Conservation (phyloP, 2,797 vertebrate genomes). For the Rhadinocentrus ornatus region DNA sequence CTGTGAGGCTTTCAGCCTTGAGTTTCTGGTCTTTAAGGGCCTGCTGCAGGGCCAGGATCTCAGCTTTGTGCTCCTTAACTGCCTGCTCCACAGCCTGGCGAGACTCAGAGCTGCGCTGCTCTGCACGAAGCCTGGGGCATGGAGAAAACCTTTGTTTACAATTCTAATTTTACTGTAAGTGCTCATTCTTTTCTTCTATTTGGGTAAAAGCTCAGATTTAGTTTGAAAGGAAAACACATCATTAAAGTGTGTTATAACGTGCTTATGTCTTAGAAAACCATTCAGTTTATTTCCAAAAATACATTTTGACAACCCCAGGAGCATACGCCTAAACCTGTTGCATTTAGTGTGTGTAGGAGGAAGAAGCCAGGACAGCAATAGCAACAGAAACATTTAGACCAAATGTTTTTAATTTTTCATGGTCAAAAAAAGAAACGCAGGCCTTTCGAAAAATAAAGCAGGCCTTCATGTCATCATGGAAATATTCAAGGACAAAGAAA, state of each 20-base stretch:
- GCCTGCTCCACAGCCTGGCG: conserved; percentile 95
- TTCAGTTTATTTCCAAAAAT: conserved; percentile 54
- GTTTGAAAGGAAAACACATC: not conserved
- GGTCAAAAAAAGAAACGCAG: conserved; percentile 12
- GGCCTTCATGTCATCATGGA: conserved; percentile 1
- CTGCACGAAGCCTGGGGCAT: conserved; percentile 86
- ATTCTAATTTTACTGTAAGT: not conserved
- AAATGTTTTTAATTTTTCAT: conserved; percentile 4
- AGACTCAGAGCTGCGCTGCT: conserved; percentile 95
- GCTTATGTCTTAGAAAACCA: conserved; percentile 43
- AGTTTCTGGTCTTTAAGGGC: conserved; percentile 98
- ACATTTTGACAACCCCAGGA: conserved; percentile 42
- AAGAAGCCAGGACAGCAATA: conserved; percentile 34
- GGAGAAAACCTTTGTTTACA: not conserved
- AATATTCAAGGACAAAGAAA: conserved; percentile 2
- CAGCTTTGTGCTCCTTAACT: conserved; percentile 97
- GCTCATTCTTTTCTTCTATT: not conserved
- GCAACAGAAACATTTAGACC: conserved; percentile 37
- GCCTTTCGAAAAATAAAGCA: conserved; percentile 1
- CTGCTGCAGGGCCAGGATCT: conserved; percentile 95
- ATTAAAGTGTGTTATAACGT: conserved; percentile 5
- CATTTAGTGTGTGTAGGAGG: conserved; percentile 58
- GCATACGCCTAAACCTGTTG: conserved; percentile 49
- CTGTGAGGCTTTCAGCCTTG: conserved; percentile 96
- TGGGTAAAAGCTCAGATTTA: not conserved